Conservation (phyloP, 2,888 invertebrate genomes). For the Lasioglossum figueresi region DNA sequence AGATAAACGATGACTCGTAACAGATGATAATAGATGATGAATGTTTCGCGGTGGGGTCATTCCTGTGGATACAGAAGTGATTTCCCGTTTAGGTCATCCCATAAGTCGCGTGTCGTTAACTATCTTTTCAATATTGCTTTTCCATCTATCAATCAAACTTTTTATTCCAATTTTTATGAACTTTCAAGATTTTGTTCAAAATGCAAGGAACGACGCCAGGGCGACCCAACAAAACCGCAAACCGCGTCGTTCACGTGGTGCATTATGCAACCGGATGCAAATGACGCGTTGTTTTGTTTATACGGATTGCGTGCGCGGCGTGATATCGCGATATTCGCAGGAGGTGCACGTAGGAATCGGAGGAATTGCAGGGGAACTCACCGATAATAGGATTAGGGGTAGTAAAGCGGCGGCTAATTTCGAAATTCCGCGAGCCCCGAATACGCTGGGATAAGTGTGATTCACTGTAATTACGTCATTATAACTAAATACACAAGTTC, state of each 20-base stretch:
- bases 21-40: neutral
- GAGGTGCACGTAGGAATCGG: constrained; percentile 11
- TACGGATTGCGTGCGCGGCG: neutral
- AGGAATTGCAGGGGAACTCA: constrained; percentile 20
- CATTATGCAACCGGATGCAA: neutral
- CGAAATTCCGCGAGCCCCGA: constrained; percentile 34
- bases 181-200: neutral
- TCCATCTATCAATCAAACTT: neutral
- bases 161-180: neutral
- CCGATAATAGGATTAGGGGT: constrained; percentile 48
- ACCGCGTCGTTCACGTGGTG: neutral
- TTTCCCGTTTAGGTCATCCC: neutral
- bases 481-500: constrained; percentile 47
- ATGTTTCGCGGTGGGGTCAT: neutral
- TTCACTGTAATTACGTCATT: constrained; percentile 45
- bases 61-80: neutral
- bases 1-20: neutral
- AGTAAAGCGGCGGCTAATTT: constrained; percentile 56
- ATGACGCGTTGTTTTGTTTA: constrained; percentile 2
- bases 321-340: constrained; percentile 28
- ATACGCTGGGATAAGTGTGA: constrained; percentile 28
- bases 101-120: neutral
- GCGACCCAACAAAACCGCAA: neutral
- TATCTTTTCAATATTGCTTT: neutral
- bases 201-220: neutral